Evolutionary conservation across 53 echinoderm and acorn worm genomes (phyloP), one percentile per base, ranked within the genome.

Genomic region (Actinopyga echinites): DNA sequence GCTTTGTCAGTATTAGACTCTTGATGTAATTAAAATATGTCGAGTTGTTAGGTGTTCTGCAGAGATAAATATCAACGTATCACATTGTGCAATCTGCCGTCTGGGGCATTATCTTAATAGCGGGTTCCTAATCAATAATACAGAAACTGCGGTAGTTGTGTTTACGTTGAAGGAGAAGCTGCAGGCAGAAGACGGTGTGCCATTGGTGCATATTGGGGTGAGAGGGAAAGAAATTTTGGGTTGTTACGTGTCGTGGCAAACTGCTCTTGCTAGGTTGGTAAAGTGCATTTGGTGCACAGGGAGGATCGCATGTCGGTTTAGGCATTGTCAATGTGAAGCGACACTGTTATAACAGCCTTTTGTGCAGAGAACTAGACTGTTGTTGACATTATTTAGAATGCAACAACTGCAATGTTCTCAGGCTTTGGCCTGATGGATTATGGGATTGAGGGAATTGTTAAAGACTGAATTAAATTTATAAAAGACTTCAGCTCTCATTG

Each of bases 51-150:
- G 71, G 71, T 44, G 71, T 71, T 71, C 71, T 71, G 71, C 71
- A 71, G 42, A 71, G 71, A 71, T 71, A 71, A 71, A 71, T 71
- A 71, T 71, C 71, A 71, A 71, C 71, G 71, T 71, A 71, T 71
- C 40, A 71, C 71, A 71, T 71, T 71, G 71, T 71, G 71, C 71
- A 71, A 71, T 71, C 42, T 44, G 42, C 71, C 71, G 71, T 22
- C 32, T 71, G 25, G 38, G 34, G 71, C 71, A 42, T 71, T 71
- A 71, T 71, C 71, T 71, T 71, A 71, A 71, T 71, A 40, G 71
- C 71, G 26, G 71, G 40, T 40, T 40, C 26, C 42, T 71, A 71
- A 71, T 71, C 71, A 71, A 71, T 71, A 71, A 71, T 49, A 49
- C 71, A 71, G 71, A 71, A 71, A 42, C 71, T 71, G 40, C 42